Evolutionary conservation across 37 sponge, comb jelly and placozoan genomes (phyloP), one percentile per base, ranked within the genome.

Genomic region (Halisarca cf. caerulea): DNA sequence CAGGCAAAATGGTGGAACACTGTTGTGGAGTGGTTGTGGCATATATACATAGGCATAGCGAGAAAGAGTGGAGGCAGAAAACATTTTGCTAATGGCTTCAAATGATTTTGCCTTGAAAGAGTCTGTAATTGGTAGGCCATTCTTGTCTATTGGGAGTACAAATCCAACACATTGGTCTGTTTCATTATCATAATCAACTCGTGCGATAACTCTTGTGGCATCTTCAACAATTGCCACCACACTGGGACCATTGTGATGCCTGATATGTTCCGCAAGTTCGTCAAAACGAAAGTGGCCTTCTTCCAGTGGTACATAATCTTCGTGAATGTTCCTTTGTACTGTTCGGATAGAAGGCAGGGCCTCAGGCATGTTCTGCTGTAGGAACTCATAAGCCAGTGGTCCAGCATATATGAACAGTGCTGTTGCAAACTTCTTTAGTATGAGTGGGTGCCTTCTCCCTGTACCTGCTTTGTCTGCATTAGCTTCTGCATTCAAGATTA

Each of bases 251-350:
- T 55, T 23, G 30, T 85, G 53, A 2, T 14, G 14, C 14, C 55
- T 59, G 7, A 85, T 33, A 30, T 85, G 85, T 37, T 8, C 62
- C 33, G n/a, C 27, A 21, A 74, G 85, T 55, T 74, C 78, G 37
- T 85, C 78, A 58, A 75, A 85, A n/a, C 62, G 38, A 77, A 90
- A 90, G 9, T 82, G 69, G 15, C 90, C 90, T 80, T 90, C 90
- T 51, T 61, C 8, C 34, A 90, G 27, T 53, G 66, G 58, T 17
- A 66, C 24, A 28, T 90, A 90, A 39, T 90, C 80, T 35, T 28
- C 53, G 45, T 75, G 35, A 15, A 90, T 59, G 54, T 64, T 69
- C 2, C 79, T 39, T 55, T 86, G 90, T 8, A 90, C 90, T 38
- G 86, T 90, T 27, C 86, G 11, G 51, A 85, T 66, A 0, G 79